These are phyloP conservation scores for Rutilus rutilus DNA, from an alignment of 2,113 vertebrate genomes.

Conservation along the genomic window DNA sequence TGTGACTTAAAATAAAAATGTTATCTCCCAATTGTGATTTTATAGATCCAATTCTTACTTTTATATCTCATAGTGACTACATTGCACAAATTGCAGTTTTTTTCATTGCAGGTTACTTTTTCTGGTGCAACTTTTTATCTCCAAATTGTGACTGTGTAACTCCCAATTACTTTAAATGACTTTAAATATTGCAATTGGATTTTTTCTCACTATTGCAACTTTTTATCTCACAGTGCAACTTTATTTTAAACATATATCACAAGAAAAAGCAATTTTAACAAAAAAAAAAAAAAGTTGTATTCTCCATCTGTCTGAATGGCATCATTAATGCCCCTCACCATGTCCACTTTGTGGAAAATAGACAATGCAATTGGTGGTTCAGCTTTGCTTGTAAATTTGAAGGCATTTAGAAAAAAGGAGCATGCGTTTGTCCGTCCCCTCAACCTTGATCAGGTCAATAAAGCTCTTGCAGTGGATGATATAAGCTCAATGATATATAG, in stretches of 20 bases:
- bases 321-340: slow-evolving; percentile 40
- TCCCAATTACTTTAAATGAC: background rate
- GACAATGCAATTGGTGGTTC: slow-evolving; percentile 44
- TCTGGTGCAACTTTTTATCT: background rate
- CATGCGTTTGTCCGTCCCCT: slow-evolving; percentile 3
- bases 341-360: slow-evolving; percentile 47
- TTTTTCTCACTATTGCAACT: background rate
- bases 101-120: background rate
- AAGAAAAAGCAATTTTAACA: background rate
- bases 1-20: background rate
- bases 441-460: slow-evolving; percentile 36
- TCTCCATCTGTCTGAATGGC: slow-evolving; percentile 20
- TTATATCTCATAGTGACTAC: background rate
- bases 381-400: slow-evolving; percentile 45
- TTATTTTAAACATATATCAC: background rate
- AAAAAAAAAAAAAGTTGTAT: background rate
- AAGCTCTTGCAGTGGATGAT: slow-evolving; percentile 33
- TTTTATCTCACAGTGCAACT: background rate
- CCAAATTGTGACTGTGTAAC: too few species aligned
- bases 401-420: slow-evolving; percentile 40
- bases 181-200: background rate
- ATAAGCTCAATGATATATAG: slow-evolving; percentile 42
- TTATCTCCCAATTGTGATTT: background rate
- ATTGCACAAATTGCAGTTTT: background rate
- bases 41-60: background rate